Evolutionary conservation across 2,113 vertebrate species (phyloP), one percentile per base, ranked within the genome.

Genomic region (Uria aalge): DNA sequence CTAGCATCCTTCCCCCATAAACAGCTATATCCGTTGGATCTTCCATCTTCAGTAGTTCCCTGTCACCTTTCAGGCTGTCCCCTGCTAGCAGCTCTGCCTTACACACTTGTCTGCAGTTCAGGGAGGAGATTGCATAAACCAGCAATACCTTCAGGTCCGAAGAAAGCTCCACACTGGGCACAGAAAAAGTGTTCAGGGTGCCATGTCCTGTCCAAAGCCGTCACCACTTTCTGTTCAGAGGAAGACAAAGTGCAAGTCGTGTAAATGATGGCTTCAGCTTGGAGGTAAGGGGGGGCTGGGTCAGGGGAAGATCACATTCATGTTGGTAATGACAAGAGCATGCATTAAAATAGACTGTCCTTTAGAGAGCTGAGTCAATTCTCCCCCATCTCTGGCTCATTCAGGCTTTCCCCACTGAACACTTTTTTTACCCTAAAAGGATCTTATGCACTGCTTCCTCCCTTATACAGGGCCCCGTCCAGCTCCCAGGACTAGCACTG

Each of bases 181-280:
- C 99, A 99, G 98, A 99, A 99, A 94, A 99, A 99, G 93, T 99
- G 99, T 92, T 99, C 99, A 4, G 99, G 99, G 82, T 99, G 99
- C 99, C 99, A 99, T 32, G 99, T 99, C 93, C 98, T 98, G 90
- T 99, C 99, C 96, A 99, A 97, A 62, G 99, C 99, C 1, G 99
- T 99, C 95, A 99, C 99, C 38, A 99, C 99, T 99, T 99, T 99
- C 99, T 99, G 98, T 88, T 85, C 57, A 77, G 88, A 79, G 90
- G 69, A 85, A 77, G 67, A 92, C 43, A 90, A 92, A 95, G 27
- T n/a, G 16, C 72, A 68, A 77, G 47, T 68, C 40, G 36, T 4
- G 8, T 82, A 64, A 95, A 64, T 52, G 23, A 66, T 26, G 36
- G 34, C 53, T 90, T 91, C 56, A 56, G 50, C 41, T 71, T 69